Base-by-base conservation (phyloP, 2,797 vertebrate species). In the Cyclopterus lumpus region DNA sequence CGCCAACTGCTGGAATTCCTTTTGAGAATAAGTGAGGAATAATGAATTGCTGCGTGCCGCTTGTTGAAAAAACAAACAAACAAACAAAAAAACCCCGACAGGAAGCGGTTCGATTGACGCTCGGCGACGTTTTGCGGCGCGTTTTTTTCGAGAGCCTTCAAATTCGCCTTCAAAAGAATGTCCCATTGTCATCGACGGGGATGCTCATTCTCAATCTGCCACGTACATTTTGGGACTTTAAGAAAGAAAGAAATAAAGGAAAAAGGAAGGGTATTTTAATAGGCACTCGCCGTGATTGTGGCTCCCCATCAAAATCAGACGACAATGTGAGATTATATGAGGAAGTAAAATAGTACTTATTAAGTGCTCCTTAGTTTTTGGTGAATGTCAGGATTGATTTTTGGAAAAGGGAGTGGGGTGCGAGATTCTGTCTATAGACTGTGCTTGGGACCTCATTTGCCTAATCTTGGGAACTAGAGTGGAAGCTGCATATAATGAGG, bases 401-500 rank as follows among this genome's bases (percentile, higher is more conserved):
- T 80, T 28, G 26, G 78, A 92, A 94, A 93, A 88, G 84, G 84
- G 80, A 86, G 65, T 34, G 67, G 80, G 87, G 85, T 91, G 86
- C 44, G 57, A 66, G 73, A 83, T 86, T 77, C 80, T 86, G 91
- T 93, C 91, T 92, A 93, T 93, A 92, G 93, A 91, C 92, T 83
- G 84, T 24, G 89, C 90, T 89, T 86, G 66, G 89, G 84, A 91
- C 80, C 94, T 96, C 94, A 96, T 95, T 96, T 96, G 95, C 95
- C 94, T 95, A 95, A 96, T 96, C 94, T 95, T 95, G 94, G 92
- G 95, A 95, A 95, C 93, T 94, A 94, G 93, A 94, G 94, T 95
- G 94, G 94, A 95, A 95, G 95, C 92, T 81, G 84, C 91, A 91
- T 93, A 94, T 95, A 95, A 95, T 95, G 92, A 95, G 90, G 84